phyloP scores from a whole-genome alignment of 2,797 vertebrate species.

The Aphelocoma californica region DNA sequence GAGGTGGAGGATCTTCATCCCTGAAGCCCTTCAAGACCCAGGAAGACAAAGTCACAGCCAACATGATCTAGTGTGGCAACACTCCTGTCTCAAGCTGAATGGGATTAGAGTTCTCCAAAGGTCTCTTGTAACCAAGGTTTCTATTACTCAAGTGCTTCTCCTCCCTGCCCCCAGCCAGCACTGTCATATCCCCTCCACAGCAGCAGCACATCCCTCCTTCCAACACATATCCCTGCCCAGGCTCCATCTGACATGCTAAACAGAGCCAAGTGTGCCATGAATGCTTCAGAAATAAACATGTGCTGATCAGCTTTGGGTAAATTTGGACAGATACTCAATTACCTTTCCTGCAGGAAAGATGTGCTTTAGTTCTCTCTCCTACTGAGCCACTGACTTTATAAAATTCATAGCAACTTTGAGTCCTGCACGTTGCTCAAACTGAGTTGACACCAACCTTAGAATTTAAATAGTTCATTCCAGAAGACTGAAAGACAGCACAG shows the following conservation, averaged over 20 bases:
- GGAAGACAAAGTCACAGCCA: background rate
- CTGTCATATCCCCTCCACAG: background rate
- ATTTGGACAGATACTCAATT: background rate
- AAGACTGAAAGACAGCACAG: background rate
- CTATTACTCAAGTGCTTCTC: background rate
- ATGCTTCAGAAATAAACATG: background rate
- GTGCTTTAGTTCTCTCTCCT: background rate
- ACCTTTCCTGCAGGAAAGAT: background rate
- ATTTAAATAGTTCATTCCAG: background rate
- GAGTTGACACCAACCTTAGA: background rate
- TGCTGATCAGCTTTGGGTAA: background rate
- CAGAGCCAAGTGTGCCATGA: background rate
- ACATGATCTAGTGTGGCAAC: background rate
- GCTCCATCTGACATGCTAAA: background rate
- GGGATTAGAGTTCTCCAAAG: background rate
- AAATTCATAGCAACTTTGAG: background rate
- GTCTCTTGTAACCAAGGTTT: background rate
- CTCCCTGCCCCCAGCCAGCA: background rate
- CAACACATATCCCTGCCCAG: background rate
- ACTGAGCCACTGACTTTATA: background rate
- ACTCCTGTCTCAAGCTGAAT: background rate
- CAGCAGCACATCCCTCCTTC: background rate
- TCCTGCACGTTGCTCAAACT: background rate
- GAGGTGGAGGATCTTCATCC: background rate
- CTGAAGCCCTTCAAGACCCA: background rate